phyloP scores from a whole-genome alignment of 2,888 invertebrate species.

The Cistogaster globosa region DNA sequence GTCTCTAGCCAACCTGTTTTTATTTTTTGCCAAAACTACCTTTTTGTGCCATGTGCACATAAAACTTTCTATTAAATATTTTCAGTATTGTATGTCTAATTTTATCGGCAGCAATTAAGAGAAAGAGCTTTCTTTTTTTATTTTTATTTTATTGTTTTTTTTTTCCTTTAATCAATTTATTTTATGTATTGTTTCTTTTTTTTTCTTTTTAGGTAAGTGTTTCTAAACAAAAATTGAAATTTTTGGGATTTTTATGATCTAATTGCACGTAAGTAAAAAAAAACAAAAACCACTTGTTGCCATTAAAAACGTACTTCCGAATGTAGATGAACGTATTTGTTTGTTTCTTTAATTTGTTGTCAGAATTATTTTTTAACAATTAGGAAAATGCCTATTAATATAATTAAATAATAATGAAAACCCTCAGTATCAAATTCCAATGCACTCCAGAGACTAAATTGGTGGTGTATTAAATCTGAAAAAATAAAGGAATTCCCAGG shows the following conservation, averaged over 20 bases:
- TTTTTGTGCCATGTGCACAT: no score
- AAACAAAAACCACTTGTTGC: constrained; percentile 29
- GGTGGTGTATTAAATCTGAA: constrained; percentile 48
- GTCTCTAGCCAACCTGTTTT: no score
- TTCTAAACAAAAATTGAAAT: neutral
- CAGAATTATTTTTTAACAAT: constrained; percentile 34
- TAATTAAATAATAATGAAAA: constrained; percentile 9
- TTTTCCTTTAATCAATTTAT: constrained; percentile 23
- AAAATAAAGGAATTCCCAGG: constrained; percentile 49
- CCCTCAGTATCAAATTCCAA: constrained; percentile 12
- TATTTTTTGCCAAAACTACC: no score
- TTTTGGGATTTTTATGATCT: constrained; percentile 54
- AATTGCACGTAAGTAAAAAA: constrained; percentile 64
- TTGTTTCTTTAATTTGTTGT: constrained; percentile 9
- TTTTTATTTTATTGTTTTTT: neutral
- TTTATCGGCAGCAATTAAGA: constrained; percentile 46
- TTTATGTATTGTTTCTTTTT: constrained; percentile 22
- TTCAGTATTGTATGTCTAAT: constrained; percentile 3
- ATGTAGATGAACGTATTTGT: neutral
- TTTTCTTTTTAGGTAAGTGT: constrained; percentile 63
- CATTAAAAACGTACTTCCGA: neutral
- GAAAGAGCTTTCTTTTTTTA: constrained; percentile 4
- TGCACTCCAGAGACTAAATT: constrained; percentile 44
- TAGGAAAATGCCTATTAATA: no score
- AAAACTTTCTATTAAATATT: neutral